phyloP scores from a whole-genome alignment of 2,113 vertebrate genomes.

The Onychostruthus taczanowskii region DNA sequence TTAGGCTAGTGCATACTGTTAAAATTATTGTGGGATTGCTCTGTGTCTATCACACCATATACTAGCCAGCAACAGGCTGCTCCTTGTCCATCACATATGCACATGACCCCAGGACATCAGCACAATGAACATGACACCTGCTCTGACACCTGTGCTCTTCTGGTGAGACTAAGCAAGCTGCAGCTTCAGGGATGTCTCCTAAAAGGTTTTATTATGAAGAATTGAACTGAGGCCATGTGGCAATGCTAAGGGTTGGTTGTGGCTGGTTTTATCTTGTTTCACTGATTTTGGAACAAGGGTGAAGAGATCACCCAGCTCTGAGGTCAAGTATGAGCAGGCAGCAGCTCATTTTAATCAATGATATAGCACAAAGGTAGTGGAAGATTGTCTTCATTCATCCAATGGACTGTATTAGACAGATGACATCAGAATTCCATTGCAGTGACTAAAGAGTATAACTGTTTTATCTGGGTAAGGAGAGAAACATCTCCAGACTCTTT shows the following conservation, averaged over 20 bases:
- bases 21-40: not conserved
- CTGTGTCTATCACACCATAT: not conserved
- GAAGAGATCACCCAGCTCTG: not conserved
- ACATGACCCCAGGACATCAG: not conserved
- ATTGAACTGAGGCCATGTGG: not conserved
- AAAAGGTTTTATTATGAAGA: not conserved
- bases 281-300: not conserved
- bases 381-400: not conserved
- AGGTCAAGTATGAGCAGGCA: not conserved
- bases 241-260: not conserved
- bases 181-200: not conserved
- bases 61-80: not conserved
- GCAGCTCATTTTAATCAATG: not conserved
- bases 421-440: not conserved
- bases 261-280: not conserved
- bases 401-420: not conserved
- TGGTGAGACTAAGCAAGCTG: not conserved
- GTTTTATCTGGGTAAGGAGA: not conserved
- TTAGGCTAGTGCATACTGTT: not conserved
- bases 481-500: not conserved
- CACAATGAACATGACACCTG: rapidly evolving
- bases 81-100: not conserved
- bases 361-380: not conserved
- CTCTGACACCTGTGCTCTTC: not conserved
- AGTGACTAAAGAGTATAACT: not conserved